Evolutionary conservation across 1,140 invertebrate species (phyloP), one percentile per base, ranked within the genome.

Genomic region (Apis cerana): DNA sequence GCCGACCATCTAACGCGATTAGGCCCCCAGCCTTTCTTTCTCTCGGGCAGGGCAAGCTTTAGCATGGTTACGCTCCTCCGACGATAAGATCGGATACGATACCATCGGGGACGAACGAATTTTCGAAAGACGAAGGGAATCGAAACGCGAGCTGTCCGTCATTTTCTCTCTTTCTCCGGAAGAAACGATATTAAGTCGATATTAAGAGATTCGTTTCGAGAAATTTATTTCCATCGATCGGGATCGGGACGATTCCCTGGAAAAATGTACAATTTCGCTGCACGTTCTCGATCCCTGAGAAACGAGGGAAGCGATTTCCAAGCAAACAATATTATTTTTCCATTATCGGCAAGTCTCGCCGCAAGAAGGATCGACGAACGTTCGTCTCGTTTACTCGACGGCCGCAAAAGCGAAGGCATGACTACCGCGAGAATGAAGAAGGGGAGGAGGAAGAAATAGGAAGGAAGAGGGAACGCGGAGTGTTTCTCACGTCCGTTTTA

Each of bases 1-100:
- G 64, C 88, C 48, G 86, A 79, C 71, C 77, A 82, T 84, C 85
- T 92, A 92, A 92, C 89, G 87, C 88, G 91, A 93, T 92, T 92
- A 92, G 88, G 82, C 85, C 87, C 84, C 81, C 70, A 85, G 82
- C 86, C 75, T 78, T 82, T 84, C 85, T 43, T 77, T 70, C 75
- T 83, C 59, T 67, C 27, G 33, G 1, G 7, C 71, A 33, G 75
- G 70, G 48, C 61, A 33, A 80, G 75, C 87, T 79, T 85, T 79
- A 64, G 67, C 50, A 75, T 75, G 83, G 65, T 69, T 64, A 65
- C 78, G 65, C 61, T 83, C 67, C 56, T 75, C 62, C 52, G 76
- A 43, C 33, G 5, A 7, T 43, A 43, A 83, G 80, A 88, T 88
- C 88, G 84, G 80, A 88, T 88, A 67, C 72, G 65, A 85, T 86